Conservation (phyloP, 2,113 vertebrate genomes). For the Aptenodytes patagonicus region DNA sequence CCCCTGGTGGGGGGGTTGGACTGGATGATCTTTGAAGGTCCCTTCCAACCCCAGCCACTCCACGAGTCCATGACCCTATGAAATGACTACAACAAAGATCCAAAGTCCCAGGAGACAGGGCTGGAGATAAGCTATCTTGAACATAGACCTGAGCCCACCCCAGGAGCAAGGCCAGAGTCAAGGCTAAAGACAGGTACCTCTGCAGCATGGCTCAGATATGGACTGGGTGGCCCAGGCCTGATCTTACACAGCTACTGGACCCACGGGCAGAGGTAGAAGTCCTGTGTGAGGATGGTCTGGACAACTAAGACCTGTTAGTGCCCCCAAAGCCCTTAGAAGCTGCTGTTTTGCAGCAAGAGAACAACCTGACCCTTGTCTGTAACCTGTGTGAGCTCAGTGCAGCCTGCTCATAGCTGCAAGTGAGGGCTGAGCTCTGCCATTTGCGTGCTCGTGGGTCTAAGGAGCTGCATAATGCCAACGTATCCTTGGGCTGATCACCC, state of each 20-base stretch:
- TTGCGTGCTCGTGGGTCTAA: rapidly evolving
- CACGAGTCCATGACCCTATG: neutral
- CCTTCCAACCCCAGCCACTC: neutral
- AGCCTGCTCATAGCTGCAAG: neutral
- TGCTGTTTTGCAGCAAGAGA: neutral
- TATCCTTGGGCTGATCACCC: neutral
- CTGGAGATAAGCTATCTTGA: neutral
- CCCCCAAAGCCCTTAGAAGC: neutral
- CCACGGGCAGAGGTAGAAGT: neutral
- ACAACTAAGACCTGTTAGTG: neutral
- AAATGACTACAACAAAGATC: neutral
- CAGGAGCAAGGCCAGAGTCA: neutral
- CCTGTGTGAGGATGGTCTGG: neutral
- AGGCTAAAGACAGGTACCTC: neutral
- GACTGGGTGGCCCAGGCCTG: neutral
- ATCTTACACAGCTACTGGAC: neutral
- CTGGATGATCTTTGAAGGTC: neutral
- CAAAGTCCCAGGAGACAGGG: neutral
- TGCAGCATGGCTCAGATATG: neutral
- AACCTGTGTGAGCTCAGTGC: neutral
- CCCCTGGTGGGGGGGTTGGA: rapidly evolving
- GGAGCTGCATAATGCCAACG: neutral
- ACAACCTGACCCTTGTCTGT: neutral
- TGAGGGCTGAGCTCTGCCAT: neutral
- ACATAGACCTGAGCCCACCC: neutral